Conservation (phyloP, 2,888 invertebrate genomes). For the Scelioninae gen. 1 region DNA sequence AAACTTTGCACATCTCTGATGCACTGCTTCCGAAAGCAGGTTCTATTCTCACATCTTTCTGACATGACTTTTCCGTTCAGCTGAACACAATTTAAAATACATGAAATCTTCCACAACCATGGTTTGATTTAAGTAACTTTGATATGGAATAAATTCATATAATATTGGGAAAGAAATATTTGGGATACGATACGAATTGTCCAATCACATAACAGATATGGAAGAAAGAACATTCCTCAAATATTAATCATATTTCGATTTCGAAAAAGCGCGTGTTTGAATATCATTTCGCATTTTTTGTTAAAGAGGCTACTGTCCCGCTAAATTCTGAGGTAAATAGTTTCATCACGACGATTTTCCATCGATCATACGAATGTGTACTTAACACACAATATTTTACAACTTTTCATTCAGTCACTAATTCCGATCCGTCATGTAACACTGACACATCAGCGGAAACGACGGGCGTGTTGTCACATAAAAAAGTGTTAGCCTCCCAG, state of each 20-base stretch:
- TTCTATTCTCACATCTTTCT: no score
- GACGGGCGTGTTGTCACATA: slow-evolving; percentile 73
- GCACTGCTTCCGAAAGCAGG: background rate
- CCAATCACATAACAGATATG: background rate
- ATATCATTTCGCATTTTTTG: slow-evolving; percentile 40
- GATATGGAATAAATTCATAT: slow-evolving; percentile 1
- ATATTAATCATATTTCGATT: slow-evolving; percentile 29
- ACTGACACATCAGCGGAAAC: slow-evolving; percentile 66
- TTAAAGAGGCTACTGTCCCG: slow-evolving; percentile 11
- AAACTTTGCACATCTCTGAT: slow-evolving; percentile 10
- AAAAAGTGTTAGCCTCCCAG: slow-evolving; percentile 74
- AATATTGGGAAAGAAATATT: no score
- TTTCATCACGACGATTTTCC: slow-evolving; percentile 80
- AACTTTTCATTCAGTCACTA: slow-evolving; percentile 57
- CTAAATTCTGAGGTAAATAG: slow-evolving; percentile 48
- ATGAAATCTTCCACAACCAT: no score
- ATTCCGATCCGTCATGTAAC: slow-evolving; percentile 68
- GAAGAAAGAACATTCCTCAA: slow-evolving; percentile 35
- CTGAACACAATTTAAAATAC: no score
- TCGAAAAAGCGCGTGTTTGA: slow-evolving; percentile 19
- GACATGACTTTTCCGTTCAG: no score
- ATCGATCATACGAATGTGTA: slow-evolving; percentile 80
- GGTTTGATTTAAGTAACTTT: background rate
- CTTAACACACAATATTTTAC: slow-evolving; percentile 65
- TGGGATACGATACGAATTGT: slow-evolving; percentile 1